Base-by-base conservation (phyloP, 2,888 invertebrate genomes). In the Limnephilus rhombicus region DNA sequence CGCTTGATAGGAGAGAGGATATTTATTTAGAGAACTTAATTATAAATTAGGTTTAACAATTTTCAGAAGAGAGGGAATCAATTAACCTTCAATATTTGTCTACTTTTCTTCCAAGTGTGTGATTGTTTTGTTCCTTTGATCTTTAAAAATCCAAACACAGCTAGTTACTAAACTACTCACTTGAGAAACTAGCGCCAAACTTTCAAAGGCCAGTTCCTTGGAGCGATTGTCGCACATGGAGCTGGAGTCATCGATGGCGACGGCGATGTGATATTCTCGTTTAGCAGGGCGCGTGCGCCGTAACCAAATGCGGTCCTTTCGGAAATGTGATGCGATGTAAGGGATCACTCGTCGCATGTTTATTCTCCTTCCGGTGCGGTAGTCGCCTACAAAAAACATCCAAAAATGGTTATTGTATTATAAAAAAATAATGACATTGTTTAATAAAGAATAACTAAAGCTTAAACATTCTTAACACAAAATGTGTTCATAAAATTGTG, bases 301-400 rank as follows among this genome's bases (percentile, higher is more conserved):
- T 94, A 99, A 95, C 99, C 99, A 99, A 94, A 99, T 99, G 95
- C 99, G 99, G 95, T 99, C 99, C 95, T 99, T 99, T 85, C 99
- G 97, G 96, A 99, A 99, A 95, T 99, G 98, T 93, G 99, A 99
- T 31, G 99, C 99, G 94, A 99, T 99, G 96, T 99, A 99, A 0
- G 99, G 99, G 94, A 99, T 99, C 91, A 99, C 98, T 95, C 97
- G 95, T 86, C 99, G 97, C 99, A 99, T 99, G 95, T 99, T 99
- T 90, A 99, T 98, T 12, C 99, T 97, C 93, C 99, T 98, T 0
- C 99, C 99, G 0, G 99, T 99, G 90, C 99, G 97, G 95, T 98
- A 99, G 95, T 99, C 99, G 34, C 99, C 99, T 95, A 97, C 11
- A 89, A 82, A 89, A 45, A 41, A n/a, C n/a, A 68, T 2, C 9